These are phyloP conservation scores for Corbicula japonica DNA, from an alignment of 2,888 invertebrate species.

Conservation along the genomic window DNA sequence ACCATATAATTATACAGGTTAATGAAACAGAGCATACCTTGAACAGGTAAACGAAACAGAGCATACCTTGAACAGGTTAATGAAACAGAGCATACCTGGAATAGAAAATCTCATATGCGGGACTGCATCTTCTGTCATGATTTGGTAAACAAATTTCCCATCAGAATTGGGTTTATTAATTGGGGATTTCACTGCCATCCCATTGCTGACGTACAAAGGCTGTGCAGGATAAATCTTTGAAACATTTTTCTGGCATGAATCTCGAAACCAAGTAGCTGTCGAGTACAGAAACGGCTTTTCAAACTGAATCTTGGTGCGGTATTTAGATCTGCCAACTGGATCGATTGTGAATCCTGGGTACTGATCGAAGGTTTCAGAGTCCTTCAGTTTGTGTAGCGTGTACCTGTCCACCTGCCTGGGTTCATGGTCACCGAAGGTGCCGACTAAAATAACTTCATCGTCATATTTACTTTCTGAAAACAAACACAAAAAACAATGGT, in stretches of 20 bases:
- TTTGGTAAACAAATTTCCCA: conserved; percentile 76
- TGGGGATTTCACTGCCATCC: conserved; percentile 66
- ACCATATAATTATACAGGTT: no score
- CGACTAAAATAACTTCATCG: conserved; percentile 82
- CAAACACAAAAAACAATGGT: not conserved
- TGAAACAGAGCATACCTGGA: conserved; percentile 67
- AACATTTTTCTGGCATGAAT: conserved; percentile 77
- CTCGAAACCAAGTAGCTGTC: conserved; percentile 73
- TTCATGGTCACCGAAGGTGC: conserved; percentile 65
- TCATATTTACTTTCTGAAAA: conserved; percentile 55
- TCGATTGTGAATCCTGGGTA: conserved; percentile 53
- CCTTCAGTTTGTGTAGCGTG: conserved; percentile 74
- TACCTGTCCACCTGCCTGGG: conserved; percentile 64
- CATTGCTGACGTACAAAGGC: conserved; percentile 70
- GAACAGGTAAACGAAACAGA: no score
- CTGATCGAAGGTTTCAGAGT: conserved; percentile 67
- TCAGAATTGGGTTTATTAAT: conserved; percentile 52
- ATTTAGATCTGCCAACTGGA: conserved; percentile 39
- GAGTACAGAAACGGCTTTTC: conserved; percentile 82
- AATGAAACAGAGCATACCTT: no score
- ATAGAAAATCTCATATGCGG: conserved; percentile 81
- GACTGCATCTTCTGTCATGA: conserved; percentile 68
- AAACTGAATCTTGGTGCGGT: conserved; percentile 79
- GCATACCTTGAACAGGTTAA: conserved; percentile 71
- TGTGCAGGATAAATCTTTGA: conserved; percentile 78